These are phyloP conservation scores for Sylvilagus floridanus DNA, from an alignment of 2,797 vertebrate genomes.

Conservation along the genomic window DNA sequence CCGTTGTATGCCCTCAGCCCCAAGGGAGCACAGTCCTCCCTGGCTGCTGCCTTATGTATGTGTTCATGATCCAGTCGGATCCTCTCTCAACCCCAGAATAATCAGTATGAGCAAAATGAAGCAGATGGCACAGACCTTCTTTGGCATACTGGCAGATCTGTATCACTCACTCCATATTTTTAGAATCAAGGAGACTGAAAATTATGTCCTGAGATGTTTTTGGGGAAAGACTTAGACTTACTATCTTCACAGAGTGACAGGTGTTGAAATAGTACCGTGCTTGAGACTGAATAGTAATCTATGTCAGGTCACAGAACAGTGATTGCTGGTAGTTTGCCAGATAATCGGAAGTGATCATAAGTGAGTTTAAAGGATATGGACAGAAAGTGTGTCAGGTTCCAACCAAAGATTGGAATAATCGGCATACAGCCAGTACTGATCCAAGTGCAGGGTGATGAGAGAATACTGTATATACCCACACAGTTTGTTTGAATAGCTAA, in stretches of 20 bases:
- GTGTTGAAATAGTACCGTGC: slow-evolving; percentile 77
- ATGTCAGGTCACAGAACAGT: slow-evolving; percentile 46
- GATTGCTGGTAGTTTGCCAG: slow-evolving; percentile 40
- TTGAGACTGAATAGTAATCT: slow-evolving; percentile 29
- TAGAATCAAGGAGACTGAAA: slow-evolving; percentile 79
- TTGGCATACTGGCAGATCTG: slow-evolving; percentile 71
- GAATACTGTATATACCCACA: neutral
- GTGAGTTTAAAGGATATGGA: slow-evolving; percentile 63
- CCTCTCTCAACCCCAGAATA: slow-evolving; percentile 73
- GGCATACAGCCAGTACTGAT: neutral
- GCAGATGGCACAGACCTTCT: slow-evolving; percentile 79
- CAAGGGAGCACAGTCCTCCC: slow-evolving; percentile 65
- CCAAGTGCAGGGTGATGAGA: slow-evolving; percentile 14
- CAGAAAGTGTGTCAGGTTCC: slow-evolving; percentile 62
- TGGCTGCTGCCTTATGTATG: slow-evolving; percentile 73
- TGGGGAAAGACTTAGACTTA: slow-evolving; percentile 69
- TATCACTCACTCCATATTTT: slow-evolving; percentile 83
- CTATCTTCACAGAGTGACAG: slow-evolving; percentile 81
- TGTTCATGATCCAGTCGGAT: slow-evolving; percentile 67
- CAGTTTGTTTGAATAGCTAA: slow-evolving; percentile 25
- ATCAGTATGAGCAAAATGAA: slow-evolving; percentile 79
- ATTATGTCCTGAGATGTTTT: slow-evolving; percentile 77
- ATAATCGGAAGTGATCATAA: slow-evolving; percentile 26
- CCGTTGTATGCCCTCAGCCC: neutral
- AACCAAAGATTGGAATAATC: slow-evolving; percentile 46